phyloP scores from a whole-genome alignment of 2,797 vertebrate species.

The Enteromius thamalakanensis region DNA sequence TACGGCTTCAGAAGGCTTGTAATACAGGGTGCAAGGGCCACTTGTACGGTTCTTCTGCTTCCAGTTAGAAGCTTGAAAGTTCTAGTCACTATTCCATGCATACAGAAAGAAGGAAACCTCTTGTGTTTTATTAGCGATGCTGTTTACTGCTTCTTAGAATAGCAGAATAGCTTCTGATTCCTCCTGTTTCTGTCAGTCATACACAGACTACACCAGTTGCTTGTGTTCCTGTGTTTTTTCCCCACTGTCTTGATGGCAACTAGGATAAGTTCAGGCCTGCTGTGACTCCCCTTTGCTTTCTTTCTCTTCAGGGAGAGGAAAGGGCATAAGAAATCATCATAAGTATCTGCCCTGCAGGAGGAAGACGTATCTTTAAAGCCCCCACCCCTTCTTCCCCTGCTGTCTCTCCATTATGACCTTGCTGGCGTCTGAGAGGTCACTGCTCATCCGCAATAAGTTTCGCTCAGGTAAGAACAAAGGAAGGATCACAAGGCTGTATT shows the following conservation, averaged over 20 bases:
- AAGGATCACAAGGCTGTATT: neutral
- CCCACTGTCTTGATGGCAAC: slow-evolving; percentile 15
- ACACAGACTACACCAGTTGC: neutral
- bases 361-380: slow-evolving; percentile 49
- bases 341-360: slow-evolving; percentile 62
- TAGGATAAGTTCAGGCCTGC: slow-evolving; percentile 27
- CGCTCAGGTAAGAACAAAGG: slow-evolving; percentile 84
- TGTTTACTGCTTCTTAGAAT: slow-evolving; percentile 35
- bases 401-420: slow-evolving; percentile 80
- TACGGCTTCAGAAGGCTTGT: neutral
- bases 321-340: slow-evolving; percentile 66
- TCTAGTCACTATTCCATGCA: neutral
- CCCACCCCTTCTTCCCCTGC: slow-evolving; percentile 48
- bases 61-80: neutral
- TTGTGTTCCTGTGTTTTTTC: slow-evolving; percentile 44
- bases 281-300: slow-evolving; percentile 30
- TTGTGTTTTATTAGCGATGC: slow-evolving; percentile 38
- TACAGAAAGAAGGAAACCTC: slow-evolving; percentile 34
- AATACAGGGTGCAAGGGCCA: neutral
- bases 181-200: slow-evolving; percentile 30
- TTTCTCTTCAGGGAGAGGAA: slow-evolving; percentile 63
- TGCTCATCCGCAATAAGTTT: slow-evolving; percentile 92
- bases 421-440: slow-evolving; percentile 87
- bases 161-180: slow-evolving; percentile 23
- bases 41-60: neutral